Conservation (phyloP, 2,888 invertebrate species). For the Lycophotia porphyrea region DNA sequence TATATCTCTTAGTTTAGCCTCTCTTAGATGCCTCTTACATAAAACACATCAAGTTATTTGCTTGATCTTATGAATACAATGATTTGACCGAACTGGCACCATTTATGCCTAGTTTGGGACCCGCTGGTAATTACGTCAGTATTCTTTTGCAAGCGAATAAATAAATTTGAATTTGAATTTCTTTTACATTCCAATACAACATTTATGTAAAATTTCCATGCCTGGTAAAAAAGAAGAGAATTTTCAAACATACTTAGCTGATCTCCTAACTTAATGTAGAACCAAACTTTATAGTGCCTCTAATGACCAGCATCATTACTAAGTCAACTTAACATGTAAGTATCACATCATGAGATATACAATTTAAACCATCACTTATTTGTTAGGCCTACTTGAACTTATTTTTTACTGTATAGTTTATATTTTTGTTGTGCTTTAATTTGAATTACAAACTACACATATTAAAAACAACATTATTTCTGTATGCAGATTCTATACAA, state of each 20-base stretch:
- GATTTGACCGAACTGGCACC: not conserved
- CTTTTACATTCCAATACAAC: not conserved
- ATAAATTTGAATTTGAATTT: too few species aligned
- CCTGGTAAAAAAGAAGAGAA: not conserved
- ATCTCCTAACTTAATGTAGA: conserved; percentile 5
- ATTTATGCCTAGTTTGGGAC: too few species aligned
- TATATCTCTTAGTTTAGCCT: not conserved
- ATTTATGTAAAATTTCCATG: not conserved
- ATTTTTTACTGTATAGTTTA: not conserved
- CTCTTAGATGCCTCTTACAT: not conserved
- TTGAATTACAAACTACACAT: conserved; percentile 8
- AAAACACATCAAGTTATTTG: not conserved
- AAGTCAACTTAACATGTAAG: not conserved
- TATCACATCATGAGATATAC: conserved; percentile 1
- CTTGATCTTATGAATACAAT: not conserved
- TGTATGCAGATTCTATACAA: conserved; percentile 1
- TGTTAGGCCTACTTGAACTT: conserved; percentile 11
- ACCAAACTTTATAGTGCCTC: not conserved
- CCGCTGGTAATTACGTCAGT: too few species aligned
- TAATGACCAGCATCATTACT: conserved; percentile 2
- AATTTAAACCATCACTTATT: not conserved
- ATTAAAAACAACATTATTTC: not conserved
- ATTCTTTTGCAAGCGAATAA: too few species aligned
- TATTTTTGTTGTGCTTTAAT: conserved; percentile 17
- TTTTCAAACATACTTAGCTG: not conserved